Evolutionary conservation across 1,140 invertebrate species (phyloP), one percentile per base, ranked within the genome.

Genomic region (Aethina tumida): DNA sequence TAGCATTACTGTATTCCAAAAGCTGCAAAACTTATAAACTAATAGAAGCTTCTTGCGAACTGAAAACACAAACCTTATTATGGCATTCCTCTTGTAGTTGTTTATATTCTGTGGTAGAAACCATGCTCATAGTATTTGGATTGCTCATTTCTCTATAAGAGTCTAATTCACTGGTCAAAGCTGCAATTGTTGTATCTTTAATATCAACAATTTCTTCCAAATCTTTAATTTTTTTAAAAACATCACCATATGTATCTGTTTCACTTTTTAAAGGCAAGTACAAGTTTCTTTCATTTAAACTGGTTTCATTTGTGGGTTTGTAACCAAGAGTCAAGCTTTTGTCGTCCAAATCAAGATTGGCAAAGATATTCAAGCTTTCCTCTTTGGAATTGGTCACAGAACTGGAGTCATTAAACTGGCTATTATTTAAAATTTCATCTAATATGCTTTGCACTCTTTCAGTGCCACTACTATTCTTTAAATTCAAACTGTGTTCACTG

Each of bases 1-100:
- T 59, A 47, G 73, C 72, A 44, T 64, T 58, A 59, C 75, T 71
- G 50, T 73, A 73, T 53, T 77, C 71, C 41, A 71, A 56, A 43
- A 73, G 66, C 74, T 77, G 59, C 56, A 71, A 68, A 22, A 35
- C 21, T 18, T 30, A 45, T 18, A 41, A 12, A 20, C 8, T 49
- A 50, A 61, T 57, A 28, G 12, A 28, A 13, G 0, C 2, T 21
- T 35, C 5, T 5, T 35, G 0, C 17, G 7, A 14, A 18, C 8
- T 21, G 20, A 31, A 16, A 32, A 19, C 8, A 35, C 35, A 43
- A 49, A 52, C 55, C 39, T 62, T 62, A 19, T 41, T 55, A 4
- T 62, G 59, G 20, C 58, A 63, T 19, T 69, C 66, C 22, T 69
- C 67, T 19, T 66, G 63, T 9, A 65, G 52, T 3, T 63, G 60